Conservation (phyloP, 2,888 invertebrate genomes). For the Stenichneumon culpator region DNA sequence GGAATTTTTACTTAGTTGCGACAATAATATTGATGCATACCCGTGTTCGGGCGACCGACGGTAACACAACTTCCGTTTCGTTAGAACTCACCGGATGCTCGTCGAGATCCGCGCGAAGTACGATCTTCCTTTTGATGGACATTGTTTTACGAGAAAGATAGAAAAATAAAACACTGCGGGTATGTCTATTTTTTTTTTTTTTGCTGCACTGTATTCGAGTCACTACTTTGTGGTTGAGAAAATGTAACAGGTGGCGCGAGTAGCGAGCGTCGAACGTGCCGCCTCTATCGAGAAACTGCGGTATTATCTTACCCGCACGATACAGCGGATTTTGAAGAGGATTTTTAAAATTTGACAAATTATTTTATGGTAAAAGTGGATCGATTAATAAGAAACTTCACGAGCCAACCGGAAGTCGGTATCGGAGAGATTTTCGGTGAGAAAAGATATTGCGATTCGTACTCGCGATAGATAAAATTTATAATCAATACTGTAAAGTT, state of each 20-base stretch:
- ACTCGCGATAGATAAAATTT: too few species aligned
- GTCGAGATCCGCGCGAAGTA: too few species aligned
- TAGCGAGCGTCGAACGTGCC: not conserved
- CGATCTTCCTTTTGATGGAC: not conserved
- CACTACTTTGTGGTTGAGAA: not conserved
- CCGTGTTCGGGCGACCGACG: constrained; percentile 5
- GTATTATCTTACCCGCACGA: not conserved
- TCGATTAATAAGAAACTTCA: too few species aligned
- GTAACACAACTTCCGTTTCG: constrained; percentile 4
- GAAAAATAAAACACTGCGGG: not conserved
- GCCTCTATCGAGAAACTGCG: not conserved
- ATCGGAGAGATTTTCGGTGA: too few species aligned
- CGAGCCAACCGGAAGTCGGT: too few species aligned
- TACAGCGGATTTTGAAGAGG: not conserved
- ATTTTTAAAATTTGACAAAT: not conserved
- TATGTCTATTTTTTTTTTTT: not conserved
- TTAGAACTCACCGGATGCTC: not conserved
- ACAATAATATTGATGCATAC: constrained; percentile 11
- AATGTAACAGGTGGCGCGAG: constrained; percentile 27
- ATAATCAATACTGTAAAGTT: too few species aligned
- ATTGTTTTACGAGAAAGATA: not conserved
- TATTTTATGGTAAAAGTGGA: too few species aligned
- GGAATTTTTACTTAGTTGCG: not conserved
- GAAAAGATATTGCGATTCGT: too few species aligned
- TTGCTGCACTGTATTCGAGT: not conserved